These are phyloP conservation scores for Galagoides demidoff DNA, from an alignment of 2,797 vertebrate species.

Conservation along the genomic window DNA sequence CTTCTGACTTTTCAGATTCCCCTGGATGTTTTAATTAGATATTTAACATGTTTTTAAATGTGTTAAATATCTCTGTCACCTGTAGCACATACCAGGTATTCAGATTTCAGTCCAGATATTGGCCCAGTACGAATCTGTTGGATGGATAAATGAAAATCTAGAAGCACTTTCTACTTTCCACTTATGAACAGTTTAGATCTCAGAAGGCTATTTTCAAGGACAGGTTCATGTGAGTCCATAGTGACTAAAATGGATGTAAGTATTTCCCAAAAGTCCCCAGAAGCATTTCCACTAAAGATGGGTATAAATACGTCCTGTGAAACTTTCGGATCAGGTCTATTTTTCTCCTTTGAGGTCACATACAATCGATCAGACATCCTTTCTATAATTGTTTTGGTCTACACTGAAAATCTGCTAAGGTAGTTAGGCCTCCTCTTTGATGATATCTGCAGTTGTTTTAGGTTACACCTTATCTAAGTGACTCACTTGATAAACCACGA, in stretches of 20 bases:
- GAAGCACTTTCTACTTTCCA: not conserved
- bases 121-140: not conserved
- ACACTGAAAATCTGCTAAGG: not conserved
- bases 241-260: constrained; percentile 8
- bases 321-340: constrained; percentile 3
- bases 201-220: not conserved
- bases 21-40: not conserved
- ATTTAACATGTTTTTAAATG: not conserved
- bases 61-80: not conserved
- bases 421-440: not conserved
- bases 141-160: constrained; percentile 21
- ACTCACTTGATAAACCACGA: not conserved
- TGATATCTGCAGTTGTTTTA: not conserved
- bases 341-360: not conserved
- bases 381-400: not conserved
- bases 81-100: not conserved
- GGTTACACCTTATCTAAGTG: not conserved
- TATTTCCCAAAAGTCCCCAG: not conserved
- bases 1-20: not conserved
- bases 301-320: not conserved
- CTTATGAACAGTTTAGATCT: not conserved
- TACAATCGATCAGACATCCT: not conserved
- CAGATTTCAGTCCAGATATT: not conserved
- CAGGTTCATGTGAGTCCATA: not conserved
- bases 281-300: constrained; percentile 14